Percentiles rank a stretch among this genome's conserved stretches.
These are phyloP conservation scores for Tetanocera ferruginea DNA, from an alignment of 2,888 invertebrate species.

Conservation along the genomic window DNA sequence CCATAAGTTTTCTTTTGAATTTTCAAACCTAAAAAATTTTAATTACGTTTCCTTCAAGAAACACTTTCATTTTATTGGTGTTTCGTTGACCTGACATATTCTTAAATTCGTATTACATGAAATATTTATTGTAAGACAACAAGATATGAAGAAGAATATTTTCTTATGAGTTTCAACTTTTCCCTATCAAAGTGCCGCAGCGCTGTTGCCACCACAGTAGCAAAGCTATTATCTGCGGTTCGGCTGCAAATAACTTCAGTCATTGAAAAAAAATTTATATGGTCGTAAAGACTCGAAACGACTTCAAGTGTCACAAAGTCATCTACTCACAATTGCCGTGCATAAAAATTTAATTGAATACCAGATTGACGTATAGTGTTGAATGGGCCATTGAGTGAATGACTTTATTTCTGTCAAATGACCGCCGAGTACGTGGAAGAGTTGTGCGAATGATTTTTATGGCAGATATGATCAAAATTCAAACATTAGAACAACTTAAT, in stretches of 20 bases:
- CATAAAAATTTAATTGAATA: slow-evolving; percentile 17
- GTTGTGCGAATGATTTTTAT: slow-evolving; percentile 27
- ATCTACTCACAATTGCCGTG: slow-evolving; percentile 10
- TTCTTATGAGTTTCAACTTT: too few relatives aligned
- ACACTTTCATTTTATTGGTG: too few relatives aligned
- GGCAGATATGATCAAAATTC: neutral
- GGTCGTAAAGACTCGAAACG: slow-evolving; percentile 10
- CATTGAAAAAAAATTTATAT: neutral
- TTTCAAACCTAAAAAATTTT: too few relatives aligned
- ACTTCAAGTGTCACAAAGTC: neutral
- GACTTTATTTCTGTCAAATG: neutral
- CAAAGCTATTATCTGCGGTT: too few relatives aligned
- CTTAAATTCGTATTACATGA: too few relatives aligned
- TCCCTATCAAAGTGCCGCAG: too few relatives aligned
- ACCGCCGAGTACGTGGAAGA: neutral
- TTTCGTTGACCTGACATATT: too few relatives aligned
- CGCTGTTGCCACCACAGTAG: too few relatives aligned
- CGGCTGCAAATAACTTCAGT: neutral
- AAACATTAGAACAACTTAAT: neutral
- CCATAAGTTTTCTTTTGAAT: too few relatives aligned
- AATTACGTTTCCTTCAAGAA: too few relatives aligned
- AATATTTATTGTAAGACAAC: too few relatives aligned
- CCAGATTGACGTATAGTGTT: slow-evolving; percentile 1
- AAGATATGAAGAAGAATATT: too few relatives aligned
- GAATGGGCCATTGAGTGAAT: slow-evolving; percentile 15